Base-by-base conservation (phyloP, 2,797 vertebrate species). In the Urocyon cinereoargenteus region DNA sequence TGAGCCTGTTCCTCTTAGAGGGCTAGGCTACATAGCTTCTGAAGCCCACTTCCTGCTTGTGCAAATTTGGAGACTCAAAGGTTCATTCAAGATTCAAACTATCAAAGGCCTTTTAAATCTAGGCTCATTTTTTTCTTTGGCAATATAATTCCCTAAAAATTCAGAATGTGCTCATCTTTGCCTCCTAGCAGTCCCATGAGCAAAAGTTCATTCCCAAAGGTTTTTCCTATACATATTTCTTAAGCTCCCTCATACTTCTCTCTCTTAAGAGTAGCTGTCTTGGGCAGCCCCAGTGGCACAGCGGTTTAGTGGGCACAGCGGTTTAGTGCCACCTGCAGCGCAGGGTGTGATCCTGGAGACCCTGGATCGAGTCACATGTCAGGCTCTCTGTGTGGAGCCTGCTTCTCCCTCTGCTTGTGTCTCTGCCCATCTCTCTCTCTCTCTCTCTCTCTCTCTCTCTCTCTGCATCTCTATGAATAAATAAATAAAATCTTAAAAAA, bases 111-210 rank as follows among this genome's bases (percentile, higher is more conserved):
- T 73, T 72, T 94, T 84, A 77, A 81, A 55, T 77, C 36, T 70
- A 70, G 61, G n/a, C 68, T 77, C n/a, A 14, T 40, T 92, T 15
- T 70, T 62, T 34, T 15, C 53, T 79, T 81, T 90, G 82, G 31
- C 81, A 66, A 40, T 66, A 28, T 55, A 24, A 77, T 68, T 87
- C 45, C 61, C 19, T 70, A 57, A 77, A 93, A 70, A 62, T 16
- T 62, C 78, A 84, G 78, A 89, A 83, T 87, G 15, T 40, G 78
- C 36, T 73, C 18, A 45, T 90, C 72, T 94, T 87, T 86, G 36
- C 36, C 79, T 92, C 72, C 40, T 36, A 73, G n/a, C 40, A 93
- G 59, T 93, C 73, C 45, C 49, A 26, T 31, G 49, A 85, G 40
- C 72, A 86, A 90, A 94, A 28, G 57, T 73, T 89, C 62, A 73